Evolutionary conservation across 2,113 vertebrate species (phyloP).

Genomic region (Ceyx melanurus): DNA sequence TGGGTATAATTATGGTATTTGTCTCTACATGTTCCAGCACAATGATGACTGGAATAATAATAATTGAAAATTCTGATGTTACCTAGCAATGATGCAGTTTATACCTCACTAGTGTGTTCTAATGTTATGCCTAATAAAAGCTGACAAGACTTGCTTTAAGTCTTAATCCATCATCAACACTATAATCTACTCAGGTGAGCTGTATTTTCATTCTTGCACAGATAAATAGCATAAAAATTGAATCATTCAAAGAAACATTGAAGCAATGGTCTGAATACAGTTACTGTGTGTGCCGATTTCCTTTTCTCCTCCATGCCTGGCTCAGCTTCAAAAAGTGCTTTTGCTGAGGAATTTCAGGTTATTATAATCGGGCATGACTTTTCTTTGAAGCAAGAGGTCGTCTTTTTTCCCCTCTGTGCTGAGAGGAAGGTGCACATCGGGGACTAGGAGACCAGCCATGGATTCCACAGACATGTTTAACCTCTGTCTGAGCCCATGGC

Average conservation of each 20-base stretch:
- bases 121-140: slow-evolving; percentile 31
- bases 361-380: not conserved
- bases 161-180: slow-evolving; percentile 33
- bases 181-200: slow-evolving; percentile 17
- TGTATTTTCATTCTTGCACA: slow-evolving; percentile 21
- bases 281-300: not conserved
- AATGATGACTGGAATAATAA: slow-evolving; percentile 34
- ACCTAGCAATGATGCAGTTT: slow-evolving; percentile 36
- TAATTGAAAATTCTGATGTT: slow-evolving; percentile 29
- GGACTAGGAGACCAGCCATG: not conserved
- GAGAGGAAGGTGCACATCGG: not conserved
- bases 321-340: not conserved
- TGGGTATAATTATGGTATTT: slow-evolving; percentile 44
- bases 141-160: slow-evolving; percentile 34
- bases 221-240: slow-evolving; percentile 27
- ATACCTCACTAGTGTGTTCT: not conserved
- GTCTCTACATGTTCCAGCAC: slow-evolving; percentile 2
- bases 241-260: not conserved
- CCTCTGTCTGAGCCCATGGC: too few relatives aligned
- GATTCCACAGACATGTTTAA: not conserved
- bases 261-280: not conserved
- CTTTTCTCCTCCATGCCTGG: not conserved
- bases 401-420: not conserved
- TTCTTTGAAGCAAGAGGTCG: not conserved
- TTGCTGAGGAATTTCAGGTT: not conserved